Evolutionary conservation across 2,113 vertebrate species (phyloP), one percentile per base, ranked within the genome.

Genomic region (Phycodurus eques): DNA sequence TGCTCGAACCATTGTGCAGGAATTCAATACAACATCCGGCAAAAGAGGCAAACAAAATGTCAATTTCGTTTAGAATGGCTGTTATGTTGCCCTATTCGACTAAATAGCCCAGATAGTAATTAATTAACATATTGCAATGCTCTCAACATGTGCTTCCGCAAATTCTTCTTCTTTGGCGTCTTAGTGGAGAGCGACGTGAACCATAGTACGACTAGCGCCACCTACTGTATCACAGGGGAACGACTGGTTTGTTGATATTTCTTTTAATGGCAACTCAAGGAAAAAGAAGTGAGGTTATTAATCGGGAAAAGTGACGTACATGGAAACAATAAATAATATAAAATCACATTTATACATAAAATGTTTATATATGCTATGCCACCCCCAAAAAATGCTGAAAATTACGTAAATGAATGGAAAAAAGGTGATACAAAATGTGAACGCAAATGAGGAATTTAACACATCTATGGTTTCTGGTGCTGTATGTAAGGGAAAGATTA

Each of bases 1-100:
- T 2, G 71, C 80, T 82, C 93, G 88, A 69, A 91, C 92, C 93
- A 94, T 94, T 33, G 88, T 79, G 46, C 53, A 42, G 51, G 42
- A 31, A 62, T 42, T 42, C 35, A 33, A 60, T 17, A 33, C 31
- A 60, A 27, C 17, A 15, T 42, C 15, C 35, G 17, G 39, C 35
- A 8, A 46, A 1, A 1, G 42, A 22, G 12, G 20, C 2, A 22
- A 22, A 20, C 10, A 43, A 44, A 43, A 44, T 39, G n/a, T 5
- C 1, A 44, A 8, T n/a, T 22, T 27, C 44, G n/a, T 65, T 65
- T 27, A 43, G 1, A 44, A 63, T 12, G 14, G 44, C 3, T 15
- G 20, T 44, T 46, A 3, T 9, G 8, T 63, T n/a, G 13, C 4
- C 17, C 12, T 66, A 8, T 42, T 66, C 8, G 1, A 2, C 20